Base-by-base conservation (phyloP, 1,140 invertebrate species). In the Drosophila aff. region DNA sequence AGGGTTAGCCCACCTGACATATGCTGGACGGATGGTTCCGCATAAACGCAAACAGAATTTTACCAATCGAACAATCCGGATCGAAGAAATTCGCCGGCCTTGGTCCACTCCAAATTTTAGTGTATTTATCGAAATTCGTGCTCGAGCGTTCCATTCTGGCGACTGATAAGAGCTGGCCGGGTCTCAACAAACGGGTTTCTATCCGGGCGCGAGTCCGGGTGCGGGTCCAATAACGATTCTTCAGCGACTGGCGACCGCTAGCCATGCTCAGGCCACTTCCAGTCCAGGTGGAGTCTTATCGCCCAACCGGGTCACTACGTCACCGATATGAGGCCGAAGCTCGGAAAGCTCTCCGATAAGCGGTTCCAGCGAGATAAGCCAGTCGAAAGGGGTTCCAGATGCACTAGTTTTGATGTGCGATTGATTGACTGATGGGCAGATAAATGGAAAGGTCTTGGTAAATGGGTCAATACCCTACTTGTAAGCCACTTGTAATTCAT, bases 61-160 rank as follows among this genome's bases (percentile, higher is more conserved):
- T 92, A 50, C 92, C 92, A 75, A 92, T 92, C 33, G 91, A 92
- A 64, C 90, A 92, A 44, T 92, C 90, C 28, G 64, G 77, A 78
- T 92, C 83, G 55, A 92, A 92, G 59, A 92, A 92, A 53, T 86
- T 78, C 52, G 79, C 74, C 52, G 89, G 76, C 65, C 91, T 89
- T 76, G 90, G 85, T 71, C 91, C 91, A 72, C 86, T 92, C 91
- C 91, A 92, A 61, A 92, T 77, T 87, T 92, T 92, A 28, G 86
- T 92, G 52, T 92, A 92, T 78, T 92, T 92, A 87, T 92, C 91
- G 76, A 86, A 92, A 58, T 90, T 81, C 33, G 82, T 91, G 65
- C 63, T 81, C 49, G 83, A 65, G 76, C 81, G 75, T 67, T 92
- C 91, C 91, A 92, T 92, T 64, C 61, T 76, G 60, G 43, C 47